Conservation (phyloP, 2,888 invertebrate genomes). For the Petrolisthes cinctipes region DNA sequence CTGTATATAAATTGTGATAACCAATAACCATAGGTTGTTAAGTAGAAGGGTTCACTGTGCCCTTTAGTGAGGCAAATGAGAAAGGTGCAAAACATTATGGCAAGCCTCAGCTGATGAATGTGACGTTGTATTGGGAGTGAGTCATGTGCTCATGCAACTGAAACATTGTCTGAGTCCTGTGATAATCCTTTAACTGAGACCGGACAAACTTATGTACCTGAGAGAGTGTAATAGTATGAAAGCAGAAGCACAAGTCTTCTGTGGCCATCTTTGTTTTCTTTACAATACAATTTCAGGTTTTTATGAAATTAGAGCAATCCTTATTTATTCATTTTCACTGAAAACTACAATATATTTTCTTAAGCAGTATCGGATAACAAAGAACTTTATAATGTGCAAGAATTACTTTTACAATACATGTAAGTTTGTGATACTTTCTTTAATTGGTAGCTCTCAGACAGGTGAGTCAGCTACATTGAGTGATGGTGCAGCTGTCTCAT, state of each 20-base stretch:
- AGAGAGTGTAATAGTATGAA: constrained; percentile 61
- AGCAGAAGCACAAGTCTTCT: constrained; percentile 8
- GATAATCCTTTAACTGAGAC: constrained; percentile 57
- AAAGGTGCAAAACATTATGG: constrained; percentile 58
- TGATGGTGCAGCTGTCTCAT: background rate
- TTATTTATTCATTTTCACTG: constrained; percentile 9
- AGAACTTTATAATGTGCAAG: constrained; percentile 8
- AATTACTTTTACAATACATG: background rate
- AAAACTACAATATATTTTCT: background rate
- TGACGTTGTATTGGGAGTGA: constrained; percentile 27
- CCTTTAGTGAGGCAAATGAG: constrained; percentile 52
- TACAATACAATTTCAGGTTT: background rate
- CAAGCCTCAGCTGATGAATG: constrained; percentile 61
- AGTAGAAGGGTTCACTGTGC: constrained; percentile 45
- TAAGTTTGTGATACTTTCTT: constrained; percentile 12
- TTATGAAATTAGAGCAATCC: background rate
- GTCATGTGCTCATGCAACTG: constrained; percentile 29
- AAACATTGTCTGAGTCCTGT: constrained; percentile 63
- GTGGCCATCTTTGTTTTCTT: constrained; percentile 3
- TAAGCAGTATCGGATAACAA: constrained; percentile 4
- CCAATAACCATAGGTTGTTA: constrained; percentile 61
- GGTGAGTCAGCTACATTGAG: background rate
- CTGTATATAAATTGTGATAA: constrained; percentile 62
- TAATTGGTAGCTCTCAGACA: constrained; percentile 10
- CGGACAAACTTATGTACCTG: constrained; percentile 61